Evolutionary conservation across 2,797 vertebrate species (phyloP), one percentile per base, ranked within the genome.

Genomic region (Chelmon rostratus): DNA sequence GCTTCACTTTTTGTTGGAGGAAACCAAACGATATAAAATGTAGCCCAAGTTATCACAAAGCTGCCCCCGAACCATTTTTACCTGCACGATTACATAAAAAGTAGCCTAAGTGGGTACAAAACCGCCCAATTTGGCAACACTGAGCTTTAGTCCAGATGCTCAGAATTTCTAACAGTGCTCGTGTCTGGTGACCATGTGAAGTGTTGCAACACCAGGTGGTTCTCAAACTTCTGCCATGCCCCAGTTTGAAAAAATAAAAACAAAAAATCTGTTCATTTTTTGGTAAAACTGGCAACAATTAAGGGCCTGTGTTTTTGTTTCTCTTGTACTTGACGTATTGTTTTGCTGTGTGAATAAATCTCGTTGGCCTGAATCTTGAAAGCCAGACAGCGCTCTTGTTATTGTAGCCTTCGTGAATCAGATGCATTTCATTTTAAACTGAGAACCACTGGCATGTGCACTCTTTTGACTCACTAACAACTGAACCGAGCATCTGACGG

Each of bases 371-470:
- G 9, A 19, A 8, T 58, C 8, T 25, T 37, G 19, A 46, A 57
- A n/a, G 25, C 21, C 46, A 35, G 6, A 25, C 15, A 40, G 18
- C 35, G 50, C 11, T 35, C 5, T 68, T 11, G 13, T 52, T 61
- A 35, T 35, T 49, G 21, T 13, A 68, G 53, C 35, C 44, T 59
- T 46, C 19, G 38, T 42, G 7, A 40, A 42, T 59, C 38, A 19
- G 49, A 47, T 21, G 49, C 0, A 53, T 31, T 52, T 6, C 10
- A n/a, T 13, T 25, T 47, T 46, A 13, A 40, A 77, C 49, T 79
- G 62, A 79, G 16, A 81, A 76, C 58, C 64, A 21, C 63, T 52
- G 59, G 62, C 61, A 58, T 11, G 4, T 11, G 16, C 57, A 40
- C 54, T 61, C 21, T 15, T n/a, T 28, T 47, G 13, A 68, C 7